These are phyloP conservation scores for Myrmecobius fasciatus DNA, from an alignment of 2,113 vertebrate species.

Conservation along the genomic window DNA sequence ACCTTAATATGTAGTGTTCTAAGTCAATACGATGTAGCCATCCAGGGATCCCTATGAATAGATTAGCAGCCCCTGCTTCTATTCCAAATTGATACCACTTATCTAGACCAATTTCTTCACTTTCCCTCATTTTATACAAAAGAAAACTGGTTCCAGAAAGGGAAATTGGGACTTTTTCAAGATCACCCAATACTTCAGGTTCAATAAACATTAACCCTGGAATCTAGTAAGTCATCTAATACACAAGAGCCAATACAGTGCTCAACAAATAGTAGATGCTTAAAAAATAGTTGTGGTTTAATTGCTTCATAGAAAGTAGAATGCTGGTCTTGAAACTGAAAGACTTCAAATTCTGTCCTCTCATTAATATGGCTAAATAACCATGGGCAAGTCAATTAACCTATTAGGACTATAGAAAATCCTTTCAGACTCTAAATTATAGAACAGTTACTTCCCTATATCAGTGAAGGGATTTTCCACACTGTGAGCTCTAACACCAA, in stretches of 20 bases:
- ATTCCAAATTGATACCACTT: neutral
- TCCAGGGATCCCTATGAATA: neutral
- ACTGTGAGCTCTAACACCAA: neutral
- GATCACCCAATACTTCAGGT: neutral
- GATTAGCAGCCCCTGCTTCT: neutral
- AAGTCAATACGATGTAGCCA: neutral
- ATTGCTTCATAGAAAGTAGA: neutral
- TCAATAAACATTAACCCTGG: neutral
- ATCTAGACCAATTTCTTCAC: neutral
- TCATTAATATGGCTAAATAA: neutral
- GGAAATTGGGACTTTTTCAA: neutral
- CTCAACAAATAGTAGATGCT: neutral
- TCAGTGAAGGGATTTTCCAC: neutral
- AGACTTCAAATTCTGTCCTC: neutral
- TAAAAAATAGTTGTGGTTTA: neutral
- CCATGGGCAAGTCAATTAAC: neutral
- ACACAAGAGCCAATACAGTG: neutral
- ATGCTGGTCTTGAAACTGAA: neutral
- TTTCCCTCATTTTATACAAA: neutral
- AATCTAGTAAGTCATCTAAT: neutral
- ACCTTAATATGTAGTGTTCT: neutral
- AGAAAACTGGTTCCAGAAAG: neutral
- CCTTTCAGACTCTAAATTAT: neutral
- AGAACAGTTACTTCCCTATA: neutral
- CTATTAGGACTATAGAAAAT: neutral